Evolutionary conservation across 2,113 vertebrate genomes (phyloP), one percentile per base, ranked within the genome.

Genomic region (Proterorhinus semilunaris): DNA sequence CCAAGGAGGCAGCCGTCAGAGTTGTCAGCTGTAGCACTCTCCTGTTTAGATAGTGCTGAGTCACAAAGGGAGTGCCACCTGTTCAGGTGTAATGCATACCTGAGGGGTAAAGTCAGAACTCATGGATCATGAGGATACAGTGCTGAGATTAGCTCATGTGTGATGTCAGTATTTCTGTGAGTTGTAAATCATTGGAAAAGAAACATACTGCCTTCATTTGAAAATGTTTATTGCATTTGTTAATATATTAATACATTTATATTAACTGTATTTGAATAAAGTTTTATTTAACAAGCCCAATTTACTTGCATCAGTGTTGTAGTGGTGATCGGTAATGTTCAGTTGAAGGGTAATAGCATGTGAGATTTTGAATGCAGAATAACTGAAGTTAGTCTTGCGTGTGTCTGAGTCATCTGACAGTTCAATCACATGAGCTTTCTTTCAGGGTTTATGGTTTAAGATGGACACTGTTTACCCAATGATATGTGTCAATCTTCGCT

Each of bases 1-100:
- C 11, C 15, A 45, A 51, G 2, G 5, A 58, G 43, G 9, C 13
- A 62, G 10, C 55, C 0, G n/a, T 36, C 27, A 36, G 3, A 3
- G 27, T 67, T 13, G 43, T 58, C 6, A n/a, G 50, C 48, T 75
- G 71, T 82, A 52, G 72, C 49, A 65, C 17, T 62, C 42, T 0
- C 1, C 2, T 4, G 8, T 16, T 75, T 55, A 55, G 77, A 70
- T 5, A 27, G 7, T 6, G 15, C 80, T 86, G 83, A 86, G 66
- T 87, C 83, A 84, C 36, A 13, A 0, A 68, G 74, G 82, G 78
- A 45, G 87, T 58, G 80, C 75, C 86, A 88, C 89, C 84, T 88
- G 84, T 64, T 74, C 78, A 86, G 82, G 84, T 88, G n/a, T 80
- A 15, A 67, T 50, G 65, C 87, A 89, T 88, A 77, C 89, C 84